Conservation (phyloP, 2,113 vertebrate species). For the Syngnathus typhle region DNA sequence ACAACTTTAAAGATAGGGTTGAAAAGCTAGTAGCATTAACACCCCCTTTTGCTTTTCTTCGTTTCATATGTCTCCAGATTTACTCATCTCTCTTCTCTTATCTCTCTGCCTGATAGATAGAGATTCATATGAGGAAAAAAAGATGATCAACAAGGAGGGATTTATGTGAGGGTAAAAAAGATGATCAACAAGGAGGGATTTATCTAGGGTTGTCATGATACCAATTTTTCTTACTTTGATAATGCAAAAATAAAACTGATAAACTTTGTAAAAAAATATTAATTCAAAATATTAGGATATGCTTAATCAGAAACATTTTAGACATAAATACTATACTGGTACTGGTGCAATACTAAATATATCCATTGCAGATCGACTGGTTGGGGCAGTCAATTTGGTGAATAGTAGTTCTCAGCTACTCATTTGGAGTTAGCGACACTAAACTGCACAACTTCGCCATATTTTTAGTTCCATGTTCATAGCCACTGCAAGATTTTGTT, state of each 20-base stretch:
- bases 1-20: slow-evolving; percentile 70
- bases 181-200: slow-evolving; percentile 22
- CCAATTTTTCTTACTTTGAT: slow-evolving; percentile 28
- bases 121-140: slow-evolving; percentile 47
- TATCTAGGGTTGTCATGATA: too few relatives aligned
- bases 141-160: slow-evolving; percentile 6
- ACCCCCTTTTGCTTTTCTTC: slow-evolving; percentile 42
- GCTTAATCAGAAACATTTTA: too few relatives aligned
- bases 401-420: slow-evolving; percentile 44
- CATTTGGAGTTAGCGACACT: slow-evolving; percentile 30
- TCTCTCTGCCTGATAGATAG: slow-evolving; percentile 43
- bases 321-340: too few relatives aligned
- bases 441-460: slow-evolving; percentile 16
- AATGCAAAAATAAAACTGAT: slow-evolving; percentile 38
- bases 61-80: slow-evolving; percentile 34
- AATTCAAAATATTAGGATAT: too few relatives aligned
- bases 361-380: too few relatives aligned
- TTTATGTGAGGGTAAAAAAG: not conserved
- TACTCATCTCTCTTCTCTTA: slow-evolving; percentile 27
- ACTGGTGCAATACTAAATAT: too few relatives aligned
- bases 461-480: slow-evolving; percentile 27
- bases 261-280: not conserved
- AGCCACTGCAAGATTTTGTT: not conserved
- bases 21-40: slow-evolving; percentile 67
- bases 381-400: slow-evolving; percentile 36